Evolutionary conservation across 2,113 vertebrate species (phyloP).

Genomic region (Morone chrysops): DNA sequence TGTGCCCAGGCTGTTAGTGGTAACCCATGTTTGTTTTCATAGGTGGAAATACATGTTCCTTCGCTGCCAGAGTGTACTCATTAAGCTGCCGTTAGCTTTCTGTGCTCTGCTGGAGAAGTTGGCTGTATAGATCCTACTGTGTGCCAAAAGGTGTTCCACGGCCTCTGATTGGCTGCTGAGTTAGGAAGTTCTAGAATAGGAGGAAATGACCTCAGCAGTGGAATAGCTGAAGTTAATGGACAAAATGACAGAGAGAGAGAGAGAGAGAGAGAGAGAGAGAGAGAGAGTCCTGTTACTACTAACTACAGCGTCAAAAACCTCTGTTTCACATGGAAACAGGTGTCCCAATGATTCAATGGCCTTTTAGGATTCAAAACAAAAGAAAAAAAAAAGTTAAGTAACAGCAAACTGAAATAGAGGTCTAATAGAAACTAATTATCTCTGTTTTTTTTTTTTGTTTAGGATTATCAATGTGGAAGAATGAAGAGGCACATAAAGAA

Average conservation of each 20-base stretch:
- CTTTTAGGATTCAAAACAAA: slow-evolving; percentile 57
- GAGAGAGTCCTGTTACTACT: slow-evolving; percentile 33
- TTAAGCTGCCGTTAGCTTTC: slow-evolving; percentile 71
- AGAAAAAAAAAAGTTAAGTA: slow-evolving; percentile 31
- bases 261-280: slow-evolving; percentile 20
- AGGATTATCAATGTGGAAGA: slow-evolving; percentile 64
- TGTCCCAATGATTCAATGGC: slow-evolving; percentile 48
- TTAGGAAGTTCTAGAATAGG: slow-evolving; percentile 68
- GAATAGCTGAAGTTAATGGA: slow-evolving; percentile 65
- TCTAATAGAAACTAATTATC: slow-evolving; percentile 34
- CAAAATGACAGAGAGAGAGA: slow-evolving; percentile 39
- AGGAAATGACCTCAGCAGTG: slow-evolving; percentile 76
- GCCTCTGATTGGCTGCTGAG: slow-evolving; percentile 70
- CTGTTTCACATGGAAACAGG: slow-evolving; percentile 48
- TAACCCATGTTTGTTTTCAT: slow-evolving; percentile 39
- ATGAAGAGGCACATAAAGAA: slow-evolving; percentile 81
- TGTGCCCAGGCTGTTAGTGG: slow-evolving; percentile 53
- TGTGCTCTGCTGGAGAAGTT: slow-evolving; percentile 59
- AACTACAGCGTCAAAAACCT: slow-evolving; percentile 57
- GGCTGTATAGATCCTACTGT: slow-evolving; percentile 57
- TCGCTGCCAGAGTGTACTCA: slow-evolving; percentile 49
- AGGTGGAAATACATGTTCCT: slow-evolving; percentile 51
- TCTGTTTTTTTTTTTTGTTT: slow-evolving; percentile 36
- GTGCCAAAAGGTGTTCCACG: slow-evolving; percentile 55
- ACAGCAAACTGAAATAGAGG: slow-evolving; percentile 60